Conservation (phyloP, 2,113 vertebrate genomes). For the Esox niger region DNA sequence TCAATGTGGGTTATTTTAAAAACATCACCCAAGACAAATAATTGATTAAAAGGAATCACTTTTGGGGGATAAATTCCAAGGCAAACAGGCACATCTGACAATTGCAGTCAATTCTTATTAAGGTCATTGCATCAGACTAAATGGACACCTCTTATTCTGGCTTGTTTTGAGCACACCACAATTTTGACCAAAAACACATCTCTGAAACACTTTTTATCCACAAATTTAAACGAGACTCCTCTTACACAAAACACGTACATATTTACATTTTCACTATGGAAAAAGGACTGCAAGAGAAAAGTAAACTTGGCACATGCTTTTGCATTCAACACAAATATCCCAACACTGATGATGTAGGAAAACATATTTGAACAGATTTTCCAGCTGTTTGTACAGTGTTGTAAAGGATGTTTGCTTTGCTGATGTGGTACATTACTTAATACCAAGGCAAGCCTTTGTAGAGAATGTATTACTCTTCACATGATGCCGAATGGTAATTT, state of each 20-base stretch:
- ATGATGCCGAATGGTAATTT: background rate
- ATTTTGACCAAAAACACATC: constrained; percentile 29
- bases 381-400: background rate
- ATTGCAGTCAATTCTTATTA: constrained; percentile 9
- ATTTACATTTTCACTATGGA: constrained; percentile 10
- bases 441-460: background rate
- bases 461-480: background rate
- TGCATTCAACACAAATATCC: constrained; percentile 18
- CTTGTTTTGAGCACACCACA: constrained; percentile 11
- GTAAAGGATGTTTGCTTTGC: too few relatives aligned
- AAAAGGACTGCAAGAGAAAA: constrained; percentile 19
- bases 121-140: constrained; percentile 10
- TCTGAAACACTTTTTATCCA: background rate
- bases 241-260: constrained; percentile 34
- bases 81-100: constrained; percentile 37
- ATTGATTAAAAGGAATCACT: constrained; percentile 33
- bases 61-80: constrained; percentile 21
- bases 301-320: constrained; percentile 51
- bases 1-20: constrained; percentile 6
- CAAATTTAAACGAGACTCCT: constrained; percentile 13
- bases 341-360: background rate
- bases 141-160: constrained; percentile 3
- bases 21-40: constrained; percentile 22
- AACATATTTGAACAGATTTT: background rate
- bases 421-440: background rate